Evolutionary conservation across 1,140 invertebrate genomes (phyloP), one percentile per base, ranked within the genome.

Genomic region (Drosophila nigromelanica): DNA sequence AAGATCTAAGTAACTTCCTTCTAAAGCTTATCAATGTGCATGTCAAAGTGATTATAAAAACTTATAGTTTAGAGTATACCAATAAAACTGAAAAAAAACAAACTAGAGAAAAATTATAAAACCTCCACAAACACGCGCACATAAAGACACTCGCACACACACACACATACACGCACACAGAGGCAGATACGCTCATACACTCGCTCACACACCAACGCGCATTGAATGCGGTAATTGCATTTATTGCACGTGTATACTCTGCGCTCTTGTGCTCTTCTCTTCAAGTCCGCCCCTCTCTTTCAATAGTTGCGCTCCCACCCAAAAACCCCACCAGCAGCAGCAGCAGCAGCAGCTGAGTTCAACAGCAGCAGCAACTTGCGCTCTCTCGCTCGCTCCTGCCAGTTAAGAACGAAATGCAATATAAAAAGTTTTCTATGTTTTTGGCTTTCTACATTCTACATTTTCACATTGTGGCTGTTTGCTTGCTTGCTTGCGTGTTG

Each of bases 151-250:
- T 67, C 69, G 55, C 54, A 21, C 27, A 64, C 45, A 52, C 35
- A 74, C 47, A 54, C 55, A 56, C 52, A 33, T 42, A 37, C 45
- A 27, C 45, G 14, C 14, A 67, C 7, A 14, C 21, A 12, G 1
- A 45, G 11, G 35, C 11, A 52, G n/a, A 21, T 37, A 42, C 21
- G 8, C 54, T 40, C 21, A 59, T 37, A n/a, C 56, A 69, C 50
- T 64, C 54, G 15, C 14, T 50, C 51, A 55, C 30, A 40, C 33
- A 54, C 48, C 68, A 40, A 59, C 39, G 40, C 27, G 42, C 43
- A 73, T 60, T 71, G 62, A 77, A 87, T 78, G 78, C 64, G 77
- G 82, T 85, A 87, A 86, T 82, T 86, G 78, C 82, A 89, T 87
- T 86, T 86, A 86, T 78, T 86, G 70, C 78, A 86, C 80, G 81